Percentiles rank a stretch among this genome's conserved stretches.
Conservation (phyloP, 2,113 vertebrate genomes). For the Tauraco erythrolophus region DNA sequence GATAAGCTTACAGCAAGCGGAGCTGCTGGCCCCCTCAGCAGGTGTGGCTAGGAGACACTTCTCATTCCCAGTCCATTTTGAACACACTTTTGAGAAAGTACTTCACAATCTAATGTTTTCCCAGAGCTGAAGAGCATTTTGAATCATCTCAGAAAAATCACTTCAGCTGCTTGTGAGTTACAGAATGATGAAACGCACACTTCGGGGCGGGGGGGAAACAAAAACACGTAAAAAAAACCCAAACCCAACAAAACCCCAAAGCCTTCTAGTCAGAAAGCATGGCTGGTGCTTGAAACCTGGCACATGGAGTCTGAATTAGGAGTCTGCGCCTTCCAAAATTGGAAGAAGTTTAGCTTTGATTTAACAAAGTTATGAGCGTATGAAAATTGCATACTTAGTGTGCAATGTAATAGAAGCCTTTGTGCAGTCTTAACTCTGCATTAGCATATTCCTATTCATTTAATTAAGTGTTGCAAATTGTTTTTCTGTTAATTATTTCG, state of each 20-base stretch:
- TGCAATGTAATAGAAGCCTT: constrained; percentile 16
- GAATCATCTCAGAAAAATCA: constrained; percentile 1
- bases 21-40: neutral
- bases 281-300: neutral
- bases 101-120: neutral
- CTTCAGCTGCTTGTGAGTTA: neutral
- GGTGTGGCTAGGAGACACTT: neutral
- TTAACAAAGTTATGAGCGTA: constrained; percentile 6
- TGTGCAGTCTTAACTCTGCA: constrained; percentile 6
- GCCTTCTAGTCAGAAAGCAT: neutral
- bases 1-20: neutral
- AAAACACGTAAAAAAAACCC: too few species aligned
- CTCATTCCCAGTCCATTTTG: neutral
- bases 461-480: constrained; percentile 63
- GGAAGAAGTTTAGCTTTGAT: constrained; percentile 45
- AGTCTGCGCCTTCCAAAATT: neutral
- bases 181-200: neutral
- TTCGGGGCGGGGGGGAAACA: neutral
- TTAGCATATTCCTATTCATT: constrained; percentile 64
- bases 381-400: constrained; percentile 14
- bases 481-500: constrained; percentile 69
- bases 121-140: neutral
- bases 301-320: neutral
- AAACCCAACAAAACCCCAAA: neutral
- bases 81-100: neutral